Evolutionary conservation across 2,797 vertebrate genomes (phyloP).

Genomic region (Sus cebifrons): DNA sequence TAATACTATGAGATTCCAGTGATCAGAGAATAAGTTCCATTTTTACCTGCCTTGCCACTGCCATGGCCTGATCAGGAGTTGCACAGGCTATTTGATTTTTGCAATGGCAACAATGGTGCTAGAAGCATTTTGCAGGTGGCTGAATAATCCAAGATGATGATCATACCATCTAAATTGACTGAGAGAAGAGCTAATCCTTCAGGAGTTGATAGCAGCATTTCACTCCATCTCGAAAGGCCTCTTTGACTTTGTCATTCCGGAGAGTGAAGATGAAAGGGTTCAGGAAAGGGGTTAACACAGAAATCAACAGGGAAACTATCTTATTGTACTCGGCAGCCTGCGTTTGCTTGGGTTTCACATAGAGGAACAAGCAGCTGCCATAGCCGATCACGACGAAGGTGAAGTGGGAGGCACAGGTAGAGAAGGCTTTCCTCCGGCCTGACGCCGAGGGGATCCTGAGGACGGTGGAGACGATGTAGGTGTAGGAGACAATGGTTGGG

Average conservation of each 20-base stretch:
- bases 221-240: background rate
- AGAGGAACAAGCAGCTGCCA: slow-evolving; percentile 72
- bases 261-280: slow-evolving; percentile 71
- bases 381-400: slow-evolving; percentile 56
- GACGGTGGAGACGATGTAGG: background rate
- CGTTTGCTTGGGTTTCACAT: slow-evolving; percentile 49
- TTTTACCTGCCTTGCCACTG: background rate
- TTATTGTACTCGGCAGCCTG: slow-evolving; percentile 70
- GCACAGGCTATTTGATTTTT: background rate
- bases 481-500: slow-evolving; percentile 73
- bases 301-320: slow-evolving; percentile 71
- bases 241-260: slow-evolving; percentile 77
- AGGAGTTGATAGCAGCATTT: slow-evolving; percentile 14
- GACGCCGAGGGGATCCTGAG: too few species aligned
- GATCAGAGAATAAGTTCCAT: background rate
- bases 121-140: background rate
- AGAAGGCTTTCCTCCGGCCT: too few species aligned
- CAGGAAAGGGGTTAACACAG: slow-evolving; percentile 57
- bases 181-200: background rate
- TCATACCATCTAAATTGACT: accelerated
- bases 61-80: background rate
- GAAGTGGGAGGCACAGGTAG: too few species aligned
- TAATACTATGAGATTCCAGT: background rate
- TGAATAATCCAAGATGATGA: background rate
- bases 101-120: background rate